Percentiles rank a stretch among this genome's conserved stretches.
Conservation (phyloP, 2,797 vertebrate genomes). For the Eremophila alpestris region DNA sequence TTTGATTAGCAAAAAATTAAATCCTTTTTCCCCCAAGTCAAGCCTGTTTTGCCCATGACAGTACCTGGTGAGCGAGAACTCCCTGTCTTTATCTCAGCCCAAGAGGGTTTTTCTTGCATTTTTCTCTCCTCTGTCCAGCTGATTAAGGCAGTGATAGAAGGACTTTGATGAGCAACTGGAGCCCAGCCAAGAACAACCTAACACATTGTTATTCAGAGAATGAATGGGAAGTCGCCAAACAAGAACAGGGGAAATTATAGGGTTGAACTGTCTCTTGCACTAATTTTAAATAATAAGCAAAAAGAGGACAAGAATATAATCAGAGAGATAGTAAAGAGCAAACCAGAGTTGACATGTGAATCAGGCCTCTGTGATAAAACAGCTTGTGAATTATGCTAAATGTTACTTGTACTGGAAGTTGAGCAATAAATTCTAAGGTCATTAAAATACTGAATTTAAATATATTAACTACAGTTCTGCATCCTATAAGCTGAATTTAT, state of each 20-base stretch:
- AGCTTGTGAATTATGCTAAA: not conserved
- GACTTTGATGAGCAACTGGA: not conserved
- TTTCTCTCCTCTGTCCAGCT: not conserved
- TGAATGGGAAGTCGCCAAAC: not conserved
- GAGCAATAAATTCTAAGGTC: not conserved
- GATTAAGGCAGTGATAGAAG: not conserved
- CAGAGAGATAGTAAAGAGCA: not conserved
- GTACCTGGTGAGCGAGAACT: not conserved
- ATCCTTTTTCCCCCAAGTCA: not conserved
- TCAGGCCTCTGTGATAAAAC: not conserved
- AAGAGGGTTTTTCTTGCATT: not conserved
- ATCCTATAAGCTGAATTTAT: not conserved
- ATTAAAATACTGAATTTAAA: constrained; percentile 4
- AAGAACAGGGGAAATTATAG: not conserved
- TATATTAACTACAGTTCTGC: not conserved
- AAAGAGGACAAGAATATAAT: not conserved
- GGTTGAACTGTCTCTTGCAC: not conserved
- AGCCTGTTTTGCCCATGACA: not conserved
- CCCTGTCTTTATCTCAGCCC: not conserved
- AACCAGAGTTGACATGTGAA: not conserved
- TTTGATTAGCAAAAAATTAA: not conserved
- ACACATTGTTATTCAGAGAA: not conserved
- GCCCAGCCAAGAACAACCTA: not conserved
- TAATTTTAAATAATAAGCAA: not conserved
- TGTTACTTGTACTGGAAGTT: not conserved